phyloP scores from a whole-genome alignment of 2,797 vertebrate species.

The Phalanger gymnotis region DNA sequence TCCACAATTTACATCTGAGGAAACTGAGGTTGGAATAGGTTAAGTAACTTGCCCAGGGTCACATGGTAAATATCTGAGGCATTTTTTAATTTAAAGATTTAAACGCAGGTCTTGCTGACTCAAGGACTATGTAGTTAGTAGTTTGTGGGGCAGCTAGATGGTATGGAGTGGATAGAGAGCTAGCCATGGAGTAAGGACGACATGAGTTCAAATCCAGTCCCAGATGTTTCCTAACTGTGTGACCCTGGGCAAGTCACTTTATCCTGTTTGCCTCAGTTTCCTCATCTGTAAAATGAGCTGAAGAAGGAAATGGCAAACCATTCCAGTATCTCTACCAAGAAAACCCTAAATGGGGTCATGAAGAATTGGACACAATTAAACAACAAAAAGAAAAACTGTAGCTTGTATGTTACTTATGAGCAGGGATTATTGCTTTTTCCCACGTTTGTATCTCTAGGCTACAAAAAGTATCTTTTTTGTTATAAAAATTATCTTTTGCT shows the following conservation, averaged over 20 bases:
- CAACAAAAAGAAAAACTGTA: not conserved
- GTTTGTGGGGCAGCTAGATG: not conserved
- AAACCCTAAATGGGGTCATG: not conserved
- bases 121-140: not conserved
- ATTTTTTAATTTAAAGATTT: too few species aligned
- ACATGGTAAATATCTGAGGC: not conserved
- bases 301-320: not conserved
- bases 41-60: not conserved
- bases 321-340: not conserved
- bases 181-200: not conserved
- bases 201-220: not conserved
- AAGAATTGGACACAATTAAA: not conserved
- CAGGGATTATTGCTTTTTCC: not conserved
- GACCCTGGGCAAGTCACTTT: not conserved
- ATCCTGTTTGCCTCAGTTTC: not conserved
- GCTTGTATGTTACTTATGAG: not conserved
- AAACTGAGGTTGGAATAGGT: not conserved
- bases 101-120: conserved; percentile 21
- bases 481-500: too few species aligned
- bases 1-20: conserved; percentile 28
- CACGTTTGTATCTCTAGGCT: not conserved
- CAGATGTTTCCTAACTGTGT: not conserved
- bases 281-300: not conserved
- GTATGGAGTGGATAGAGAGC: not conserved
- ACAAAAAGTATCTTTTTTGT: not conserved